Base-by-base conservation (phyloP, 2,888 invertebrate genomes). In the Tricholauxania praeusta region DNA sequence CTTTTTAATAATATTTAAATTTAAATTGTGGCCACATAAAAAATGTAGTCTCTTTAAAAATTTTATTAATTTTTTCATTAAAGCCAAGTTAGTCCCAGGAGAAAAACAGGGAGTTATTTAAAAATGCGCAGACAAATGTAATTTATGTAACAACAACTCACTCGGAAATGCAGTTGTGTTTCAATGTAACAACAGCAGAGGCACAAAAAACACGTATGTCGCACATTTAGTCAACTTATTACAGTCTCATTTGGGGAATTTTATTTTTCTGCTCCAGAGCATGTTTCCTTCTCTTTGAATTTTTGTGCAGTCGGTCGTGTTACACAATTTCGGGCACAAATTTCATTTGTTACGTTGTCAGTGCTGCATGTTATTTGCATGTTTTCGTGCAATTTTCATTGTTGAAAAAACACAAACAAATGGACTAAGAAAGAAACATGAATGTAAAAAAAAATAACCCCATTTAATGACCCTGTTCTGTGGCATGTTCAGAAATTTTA, bases 321-420 rank as follows among this genome's bases (percentile, higher is more conserved):
- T 32, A 62, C n/a, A 62, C 15, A 62, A 48, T 17, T 49, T 64
- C 28, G 49, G 39, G 64, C 64, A 39, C 51, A 39, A 63, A 52
- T 49, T 51, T 28, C 22, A 49, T 28, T 64, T 64, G 49, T 64
- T 19, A 8, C n/a, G 64, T 51, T 55, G 67, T 67, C 55, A 39
- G 67, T 39, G 53, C 47, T 67, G 67, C 53, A 67, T 67, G 67
- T 67, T 19, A 51, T 55, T 53, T 66, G 57, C 67, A 67, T 67
- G 67, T 39, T 67, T 47, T 47, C 19, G 32, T 12, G 55, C 57
- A 53, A 57, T 67, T 67, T 67, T 55, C 57, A 55, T 14, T 47
- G 52, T 64, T 51, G 17, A 64, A 51, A 64, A 14, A 63, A 63
- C n/a, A 7, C 17, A 47, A 14, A n/a, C n/a, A 55, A 12, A 12